phyloP scores from a whole-genome alignment of 2,888 invertebrate species.

The Oeneis ivallda region DNA sequence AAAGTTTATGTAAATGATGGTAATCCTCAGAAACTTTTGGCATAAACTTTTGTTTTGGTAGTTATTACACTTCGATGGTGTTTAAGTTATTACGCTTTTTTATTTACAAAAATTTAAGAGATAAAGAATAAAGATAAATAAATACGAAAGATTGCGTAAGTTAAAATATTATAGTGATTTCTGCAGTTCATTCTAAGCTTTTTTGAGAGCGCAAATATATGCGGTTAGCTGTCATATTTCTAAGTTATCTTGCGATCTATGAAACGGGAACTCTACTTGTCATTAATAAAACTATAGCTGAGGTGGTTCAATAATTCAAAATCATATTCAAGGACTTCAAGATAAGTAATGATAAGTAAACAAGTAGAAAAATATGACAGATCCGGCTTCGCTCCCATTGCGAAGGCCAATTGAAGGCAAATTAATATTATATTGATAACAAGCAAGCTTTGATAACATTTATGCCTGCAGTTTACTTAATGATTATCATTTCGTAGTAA shows the following conservation, averaged over 20 bases:
- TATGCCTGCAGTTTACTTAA: too few species aligned
- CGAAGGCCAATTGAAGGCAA: conserved; percentile 7
- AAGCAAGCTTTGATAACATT: neutral
- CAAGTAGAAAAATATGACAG: conserved; percentile 31
- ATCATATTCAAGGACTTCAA: conserved; percentile 35
- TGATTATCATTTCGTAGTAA: too few species aligned
- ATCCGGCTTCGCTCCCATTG: conserved; percentile 32
- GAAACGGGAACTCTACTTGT: conserved; percentile 23
- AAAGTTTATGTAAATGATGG: too few species aligned
- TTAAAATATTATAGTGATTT: neutral
- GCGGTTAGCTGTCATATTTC: conserved; percentile 23
- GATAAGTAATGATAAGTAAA: conserved; percentile 35
- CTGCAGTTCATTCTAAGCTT: neutral
- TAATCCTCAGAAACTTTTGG: too few species aligned
- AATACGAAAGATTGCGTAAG: neutral
- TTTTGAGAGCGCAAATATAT: conserved; percentile 14
- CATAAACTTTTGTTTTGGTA: too few species aligned
- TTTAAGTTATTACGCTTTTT: too few species aligned
- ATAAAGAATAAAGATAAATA: too few species aligned
- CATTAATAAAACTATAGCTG: conserved; percentile 33
- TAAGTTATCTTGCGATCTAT: conserved; percentile 27
- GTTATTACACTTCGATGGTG: too few species aligned
- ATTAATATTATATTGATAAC: neutral
- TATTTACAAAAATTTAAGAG: too few species aligned
- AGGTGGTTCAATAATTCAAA: conserved; percentile 35